A percentile compares a stretch with the other conserved stretches of the same genome.
Conservation (phyloP, 2,113 vertebrate species). For the Pachyramphus minor region DNA sequence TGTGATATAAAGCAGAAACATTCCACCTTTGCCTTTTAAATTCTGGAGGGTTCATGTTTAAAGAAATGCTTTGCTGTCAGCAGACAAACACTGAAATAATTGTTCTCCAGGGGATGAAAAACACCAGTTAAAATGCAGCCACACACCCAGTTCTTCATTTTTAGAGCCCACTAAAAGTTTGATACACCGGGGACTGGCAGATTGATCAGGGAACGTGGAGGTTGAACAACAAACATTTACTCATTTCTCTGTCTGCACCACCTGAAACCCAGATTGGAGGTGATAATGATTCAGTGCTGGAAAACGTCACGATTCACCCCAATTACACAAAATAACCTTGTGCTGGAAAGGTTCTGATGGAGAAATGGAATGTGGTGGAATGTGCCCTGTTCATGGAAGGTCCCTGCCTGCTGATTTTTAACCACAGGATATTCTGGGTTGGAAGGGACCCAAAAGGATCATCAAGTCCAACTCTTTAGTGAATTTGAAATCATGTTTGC, state of each 20-base stretch:
- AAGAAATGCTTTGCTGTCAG: neutral
- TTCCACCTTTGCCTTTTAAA: neutral
- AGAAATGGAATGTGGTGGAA: rapidly evolving
- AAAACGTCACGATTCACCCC: neutral
- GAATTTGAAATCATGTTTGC: neutral
- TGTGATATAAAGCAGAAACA: neutral
- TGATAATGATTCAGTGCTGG: neutral
- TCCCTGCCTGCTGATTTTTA: neutral
- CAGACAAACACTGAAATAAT: neutral
- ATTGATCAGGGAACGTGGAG: neutral
- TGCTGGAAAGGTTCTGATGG: rapidly evolving
- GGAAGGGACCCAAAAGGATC: neutral
- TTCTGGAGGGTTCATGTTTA: neutral
- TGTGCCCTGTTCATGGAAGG: rapidly evolving
- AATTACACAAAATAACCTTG: rapidly evolving
- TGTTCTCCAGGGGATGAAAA: neutral
- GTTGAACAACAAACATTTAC: neutral
- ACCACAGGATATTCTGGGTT: neutral
- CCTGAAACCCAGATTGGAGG: neutral
- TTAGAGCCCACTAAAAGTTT: conserved; percentile 11
- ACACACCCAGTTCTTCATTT: neutral
- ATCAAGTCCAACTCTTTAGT: neutral
- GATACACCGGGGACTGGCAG: neutral
- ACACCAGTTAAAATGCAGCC: conserved; percentile 12
- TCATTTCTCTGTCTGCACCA: neutral